A percentile compares a stretch with the other conserved stretches of the same genome.
These are phyloP conservation scores for Himalopsyche tibetana DNA, from an alignment of 2,888 invertebrate genomes.

Conservation along the genomic window DNA sequence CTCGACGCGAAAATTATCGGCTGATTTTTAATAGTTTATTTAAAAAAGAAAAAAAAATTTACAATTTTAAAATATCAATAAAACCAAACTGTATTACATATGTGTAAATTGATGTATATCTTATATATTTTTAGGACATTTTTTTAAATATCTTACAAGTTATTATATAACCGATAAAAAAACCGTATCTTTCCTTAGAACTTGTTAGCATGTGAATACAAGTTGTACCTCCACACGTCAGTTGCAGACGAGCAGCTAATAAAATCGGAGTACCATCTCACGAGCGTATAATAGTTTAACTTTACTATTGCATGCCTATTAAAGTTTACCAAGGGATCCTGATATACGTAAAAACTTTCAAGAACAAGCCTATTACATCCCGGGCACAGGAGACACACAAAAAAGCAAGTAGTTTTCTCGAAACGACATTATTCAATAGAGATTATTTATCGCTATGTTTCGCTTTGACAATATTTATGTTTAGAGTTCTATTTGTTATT, in stretches of 20 bases:
- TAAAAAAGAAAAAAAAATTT: too few relatives aligned
- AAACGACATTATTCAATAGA: background rate
- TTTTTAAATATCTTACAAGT: background rate
- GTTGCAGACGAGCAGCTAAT: conserved; percentile 54
- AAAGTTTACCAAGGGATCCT: conserved; percentile 52
- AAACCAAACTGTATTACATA: too few relatives aligned
- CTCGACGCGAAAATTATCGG: too few relatives aligned
- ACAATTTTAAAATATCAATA: too few relatives aligned
- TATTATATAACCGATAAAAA: background rate
- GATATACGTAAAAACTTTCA: conserved; percentile 59
- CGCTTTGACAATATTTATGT: conserved; percentile 8
- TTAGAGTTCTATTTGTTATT: background rate
- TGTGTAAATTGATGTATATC: too few relatives aligned
- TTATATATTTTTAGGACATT: too few relatives aligned
- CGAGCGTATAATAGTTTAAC: conserved; percentile 56
- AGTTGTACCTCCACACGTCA: conserved; percentile 49
- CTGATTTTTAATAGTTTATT: too few relatives aligned
- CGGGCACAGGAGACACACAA: conserved; percentile 48
- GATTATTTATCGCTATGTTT: background rate
- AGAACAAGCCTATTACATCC: conserved; percentile 60
- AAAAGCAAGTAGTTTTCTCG: background rate
- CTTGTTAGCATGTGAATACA: conserved; percentile 54
- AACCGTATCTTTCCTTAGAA: conserved; percentile 21
- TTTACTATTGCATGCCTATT: conserved; percentile 56
- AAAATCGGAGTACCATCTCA: conserved; percentile 51